These are phyloP conservation scores for Syrista parreyssii DNA, from an alignment of 2,888 invertebrate species.

Conservation along the genomic window DNA sequence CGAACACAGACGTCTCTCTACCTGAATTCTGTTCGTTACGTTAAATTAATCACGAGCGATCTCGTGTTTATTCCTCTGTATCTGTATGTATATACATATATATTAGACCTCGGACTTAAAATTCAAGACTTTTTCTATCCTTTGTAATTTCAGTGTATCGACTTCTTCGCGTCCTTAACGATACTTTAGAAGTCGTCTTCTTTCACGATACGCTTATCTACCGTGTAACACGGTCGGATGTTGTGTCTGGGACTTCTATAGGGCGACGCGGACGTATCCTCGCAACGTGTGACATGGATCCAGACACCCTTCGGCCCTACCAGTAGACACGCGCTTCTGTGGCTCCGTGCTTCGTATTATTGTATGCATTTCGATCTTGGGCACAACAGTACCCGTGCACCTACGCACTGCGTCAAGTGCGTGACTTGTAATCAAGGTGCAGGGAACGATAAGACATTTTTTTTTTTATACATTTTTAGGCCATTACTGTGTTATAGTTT, in stretches of 20 bases:
- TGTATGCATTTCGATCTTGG: conserved; percentile 37
- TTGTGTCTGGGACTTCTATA: conserved; percentile 38
- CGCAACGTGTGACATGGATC: conserved; percentile 51
- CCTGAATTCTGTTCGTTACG: neutral
- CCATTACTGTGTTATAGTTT: neutral
- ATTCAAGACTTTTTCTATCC: neutral
- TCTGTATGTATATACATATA: too few relatives aligned
- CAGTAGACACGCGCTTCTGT: neutral
- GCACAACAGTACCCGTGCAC: conserved; percentile 34
- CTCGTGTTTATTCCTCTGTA: too few relatives aligned
- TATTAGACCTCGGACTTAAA: too few relatives aligned
- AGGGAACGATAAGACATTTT: conserved; percentile 41
- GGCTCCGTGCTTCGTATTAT: conserved; percentile 11
- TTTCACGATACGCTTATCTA: neutral
- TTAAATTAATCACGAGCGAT: neutral
- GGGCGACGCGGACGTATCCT: conserved; percentile 24
- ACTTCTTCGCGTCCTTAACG: neutral
- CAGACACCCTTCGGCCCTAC: conserved; percentile 52
- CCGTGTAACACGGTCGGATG: conserved; percentile 31
- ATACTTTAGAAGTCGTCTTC: neutral
- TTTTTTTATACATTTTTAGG: neutral
- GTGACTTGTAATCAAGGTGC: conserved; percentile 34
- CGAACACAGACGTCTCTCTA: neutral
- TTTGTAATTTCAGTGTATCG: neutral
- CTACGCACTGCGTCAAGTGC: conserved; percentile 48